phyloP scores from a whole-genome alignment of 2,888 invertebrate genomes.

The Lycophotia porphyrea region DNA sequence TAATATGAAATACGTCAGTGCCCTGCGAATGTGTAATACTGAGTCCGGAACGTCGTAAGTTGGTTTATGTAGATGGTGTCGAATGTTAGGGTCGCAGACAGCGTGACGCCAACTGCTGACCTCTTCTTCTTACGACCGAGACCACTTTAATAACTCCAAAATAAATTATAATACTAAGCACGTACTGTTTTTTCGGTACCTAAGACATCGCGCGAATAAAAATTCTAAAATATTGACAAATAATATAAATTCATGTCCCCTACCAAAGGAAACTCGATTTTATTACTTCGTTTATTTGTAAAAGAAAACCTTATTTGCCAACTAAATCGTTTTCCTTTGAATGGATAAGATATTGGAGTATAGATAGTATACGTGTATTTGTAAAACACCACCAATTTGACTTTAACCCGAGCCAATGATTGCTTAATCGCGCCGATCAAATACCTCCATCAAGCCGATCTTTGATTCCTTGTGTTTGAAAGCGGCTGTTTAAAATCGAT shows the following conservation, averaged over 20 bases:
- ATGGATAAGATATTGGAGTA: conserved; percentile 19
- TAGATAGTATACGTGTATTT: conserved; percentile 42
- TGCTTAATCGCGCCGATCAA: conserved; percentile 54
- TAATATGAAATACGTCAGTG: conserved; percentile 55
- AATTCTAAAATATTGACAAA: conserved; percentile 34
- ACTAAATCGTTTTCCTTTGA: conserved; percentile 50
- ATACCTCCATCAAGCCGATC: conserved; percentile 47
- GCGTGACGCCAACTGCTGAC: conserved; percentile 78
- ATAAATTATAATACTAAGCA: conserved; percentile 51
- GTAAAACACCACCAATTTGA: conserved; percentile 60
- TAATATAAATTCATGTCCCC: conserved; percentile 45
- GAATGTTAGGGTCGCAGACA: conserved; percentile 77
- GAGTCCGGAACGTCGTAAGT: conserved; percentile 68
- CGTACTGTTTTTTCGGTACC: conserved; percentile 40
- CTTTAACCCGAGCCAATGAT: conserved; percentile 51
- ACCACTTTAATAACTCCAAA: conserved; percentile 68
- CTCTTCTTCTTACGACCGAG: conserved; percentile 75
- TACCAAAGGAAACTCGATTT: conserved; percentile 24
- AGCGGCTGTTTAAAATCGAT: conserved; percentile 35
- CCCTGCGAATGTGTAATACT: conserved; percentile 59
- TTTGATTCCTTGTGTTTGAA: conserved; percentile 48
- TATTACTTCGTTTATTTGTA: conserved; percentile 51
- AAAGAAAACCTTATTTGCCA: conserved; percentile 39
- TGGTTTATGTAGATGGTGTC: conserved; percentile 66
- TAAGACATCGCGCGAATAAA: conserved; percentile 25